Evolutionary conservation across 2,888 invertebrate genomes (phyloP).

Genomic region (Hesperia comma): DNA sequence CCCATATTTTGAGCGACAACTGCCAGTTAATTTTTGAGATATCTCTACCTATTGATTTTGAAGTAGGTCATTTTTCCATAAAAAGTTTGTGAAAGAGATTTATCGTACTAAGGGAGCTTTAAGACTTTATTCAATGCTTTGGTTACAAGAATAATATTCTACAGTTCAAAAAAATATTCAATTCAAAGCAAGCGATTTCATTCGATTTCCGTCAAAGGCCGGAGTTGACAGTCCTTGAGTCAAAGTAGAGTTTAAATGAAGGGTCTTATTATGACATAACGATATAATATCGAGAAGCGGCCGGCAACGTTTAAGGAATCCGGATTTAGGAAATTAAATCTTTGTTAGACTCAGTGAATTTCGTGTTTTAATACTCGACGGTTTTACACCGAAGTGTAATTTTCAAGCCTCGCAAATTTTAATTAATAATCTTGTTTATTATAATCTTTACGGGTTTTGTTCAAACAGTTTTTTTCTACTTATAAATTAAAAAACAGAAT

Average conservation of each 20-base stretch:
- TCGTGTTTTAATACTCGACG: conserved; percentile 64
- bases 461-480: too few relatives aligned
- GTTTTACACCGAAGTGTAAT: conserved; percentile 52
- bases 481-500: too few relatives aligned
- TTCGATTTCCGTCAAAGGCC: conserved; percentile 7
- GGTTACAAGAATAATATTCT: too few relatives aligned
- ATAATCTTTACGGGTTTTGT: too few relatives aligned
- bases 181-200: conserved; percentile 11
- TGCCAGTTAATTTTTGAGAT: too few relatives aligned
- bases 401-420: neutral
- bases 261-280: conserved; percentile 22
- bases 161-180: conserved; percentile 18
- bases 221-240: conserved; percentile 15
- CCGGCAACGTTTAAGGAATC: conserved; percentile 45
- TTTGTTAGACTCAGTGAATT: conserved; percentile 56
- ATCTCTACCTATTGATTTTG: too few relatives aligned
- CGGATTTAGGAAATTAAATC: conserved; percentile 74
- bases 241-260: conserved; percentile 25
- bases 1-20: too few relatives aligned
- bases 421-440: too few relatives aligned
- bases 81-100: too few relatives aligned
- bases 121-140: too few relatives aligned
- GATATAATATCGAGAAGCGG: conserved; percentile 23
- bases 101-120: too few relatives aligned
- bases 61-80: too few relatives aligned